Evolutionary conservation across 2,797 vertebrate species (phyloP).

Genomic region (Sphaeramia orbicularis): DNA sequence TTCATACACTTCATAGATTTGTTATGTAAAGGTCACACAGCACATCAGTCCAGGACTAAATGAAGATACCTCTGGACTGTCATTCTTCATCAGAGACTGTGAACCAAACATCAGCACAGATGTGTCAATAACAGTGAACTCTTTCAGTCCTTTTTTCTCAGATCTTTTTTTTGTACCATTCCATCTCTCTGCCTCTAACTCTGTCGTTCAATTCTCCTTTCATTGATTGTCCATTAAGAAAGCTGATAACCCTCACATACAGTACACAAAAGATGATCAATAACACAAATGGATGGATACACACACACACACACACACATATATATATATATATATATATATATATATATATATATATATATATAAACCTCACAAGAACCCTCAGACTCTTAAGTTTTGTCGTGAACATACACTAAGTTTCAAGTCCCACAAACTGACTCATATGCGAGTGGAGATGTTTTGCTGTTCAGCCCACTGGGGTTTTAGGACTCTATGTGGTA

Average conservation of each 20-base stretch:
- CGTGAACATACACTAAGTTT: neutral
- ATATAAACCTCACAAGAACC: too few relatives aligned
- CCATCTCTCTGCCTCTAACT: neutral
- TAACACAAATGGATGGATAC: too few relatives aligned
- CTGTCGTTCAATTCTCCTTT: neutral
- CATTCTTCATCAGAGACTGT: conserved; percentile 19
- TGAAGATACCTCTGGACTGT: conserved; percentile 21
- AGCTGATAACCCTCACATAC: neutral
- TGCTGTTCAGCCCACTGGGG: conserved; percentile 34
- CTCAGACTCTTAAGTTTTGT: conserved; percentile 7
- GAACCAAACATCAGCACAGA: conserved; percentile 32
- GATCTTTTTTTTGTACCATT: neutral
- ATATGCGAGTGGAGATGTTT: conserved; percentile 25
- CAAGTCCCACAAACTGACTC: conserved; percentile 15
- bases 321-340: too few relatives aligned
- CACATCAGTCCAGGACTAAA: neutral
- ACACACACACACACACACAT: too few relatives aligned
- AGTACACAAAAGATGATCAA: too few relatives aligned
- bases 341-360: too few relatives aligned
- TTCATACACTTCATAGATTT: too few relatives aligned
- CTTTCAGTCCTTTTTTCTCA: conserved; percentile 3
- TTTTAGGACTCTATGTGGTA: conserved; percentile 42
- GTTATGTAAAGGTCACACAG: too few relatives aligned
- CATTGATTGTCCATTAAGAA: conserved; percentile 12
- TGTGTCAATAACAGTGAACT: conserved; percentile 1